Percentiles rank a stretch among this genome's conserved stretches.
These are phyloP conservation scores for Drosophila robusta DNA, from an alignment of 2,888 invertebrate genomes.

Conservation along the genomic window DNA sequence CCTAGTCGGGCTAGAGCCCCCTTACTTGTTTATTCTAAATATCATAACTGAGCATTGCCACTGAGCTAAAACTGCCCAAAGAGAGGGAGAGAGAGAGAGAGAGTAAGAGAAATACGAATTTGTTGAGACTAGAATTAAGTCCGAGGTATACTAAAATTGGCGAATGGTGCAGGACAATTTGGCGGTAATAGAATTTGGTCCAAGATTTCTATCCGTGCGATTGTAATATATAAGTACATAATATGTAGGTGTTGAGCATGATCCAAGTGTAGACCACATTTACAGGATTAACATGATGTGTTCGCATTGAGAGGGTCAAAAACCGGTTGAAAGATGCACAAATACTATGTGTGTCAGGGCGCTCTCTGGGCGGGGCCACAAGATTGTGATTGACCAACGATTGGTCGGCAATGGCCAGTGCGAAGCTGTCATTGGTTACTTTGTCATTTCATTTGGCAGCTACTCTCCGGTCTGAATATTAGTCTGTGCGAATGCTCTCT, in stretches of 20 bases:
- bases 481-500: slow-evolving; percentile 25
- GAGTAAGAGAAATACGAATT: not conserved
- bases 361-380: slow-evolving; percentile 24
- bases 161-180: not conserved
- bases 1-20: too few relatives aligned
- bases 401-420: slow-evolving; percentile 36
- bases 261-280: slow-evolving; percentile 1
- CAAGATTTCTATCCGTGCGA: not conserved
- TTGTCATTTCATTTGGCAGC: not conserved
- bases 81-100: too few relatives aligned
- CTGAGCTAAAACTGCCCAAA: not conserved
- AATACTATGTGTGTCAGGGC: not conserved
- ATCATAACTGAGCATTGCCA: not conserved
- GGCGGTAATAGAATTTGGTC: not conserved
- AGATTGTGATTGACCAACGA: slow-evolving; percentile 19
- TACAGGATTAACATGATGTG: slow-evolving; percentile 1
- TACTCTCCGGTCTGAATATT: not conserved
- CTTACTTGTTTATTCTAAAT: not conserved
- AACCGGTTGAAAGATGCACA: slow-evolving; percentile 1
- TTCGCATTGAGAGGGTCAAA: slow-evolving; percentile 4
- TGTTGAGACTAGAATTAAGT: not conserved
- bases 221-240: slow-evolving; percentile 5
- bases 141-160: not conserved
- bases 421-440: slow-evolving; percentile 27
- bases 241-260: not conserved